Conservation (phyloP, 2,888 invertebrate species). For the Lypha dubia region DNA sequence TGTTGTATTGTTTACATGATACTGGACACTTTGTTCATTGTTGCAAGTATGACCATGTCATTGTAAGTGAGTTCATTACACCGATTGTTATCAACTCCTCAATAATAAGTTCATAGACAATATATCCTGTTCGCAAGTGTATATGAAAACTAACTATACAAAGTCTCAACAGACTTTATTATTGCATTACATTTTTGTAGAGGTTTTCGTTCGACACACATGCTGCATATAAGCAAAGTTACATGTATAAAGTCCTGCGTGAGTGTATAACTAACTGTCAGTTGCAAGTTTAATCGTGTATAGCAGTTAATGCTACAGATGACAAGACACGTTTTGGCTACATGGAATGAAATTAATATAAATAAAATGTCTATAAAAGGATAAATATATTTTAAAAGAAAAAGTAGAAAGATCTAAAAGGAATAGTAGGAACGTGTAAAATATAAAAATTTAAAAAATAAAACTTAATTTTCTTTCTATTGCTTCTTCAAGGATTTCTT, state of each 20-base stretch:
- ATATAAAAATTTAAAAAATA: not conserved
- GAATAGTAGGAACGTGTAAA: not conserved
- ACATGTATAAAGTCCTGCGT: not conserved
- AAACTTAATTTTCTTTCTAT: not conserved
- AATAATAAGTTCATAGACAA: slow-evolving; percentile 28
- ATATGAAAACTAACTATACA: slow-evolving; percentile 24
- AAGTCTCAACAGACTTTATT: slow-evolving; percentile 30
- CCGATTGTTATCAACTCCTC: slow-evolving; percentile 10
- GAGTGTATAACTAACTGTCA: slow-evolving; percentile 15
- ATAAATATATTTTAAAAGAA: slow-evolving; percentile 38
- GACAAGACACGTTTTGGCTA: slow-evolving; percentile 69
- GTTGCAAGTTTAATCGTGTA: slow-evolving; percentile 63
- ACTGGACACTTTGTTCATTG: slow-evolving; percentile 44
- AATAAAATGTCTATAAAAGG: slow-evolving; percentile 28
- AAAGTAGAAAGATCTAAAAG: not conserved
- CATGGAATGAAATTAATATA: slow-evolving; percentile 53
- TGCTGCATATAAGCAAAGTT: not conserved
- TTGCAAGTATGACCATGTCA: slow-evolving; percentile 26
- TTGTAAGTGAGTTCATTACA: slow-evolving; percentile 61
- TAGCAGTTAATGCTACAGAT: slow-evolving; percentile 67
- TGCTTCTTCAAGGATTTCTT: slow-evolving; percentile 9
- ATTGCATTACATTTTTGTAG: slow-evolving; percentile 27
- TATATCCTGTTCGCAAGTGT: slow-evolving; percentile 49
- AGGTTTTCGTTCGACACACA: slow-evolving; percentile 14
- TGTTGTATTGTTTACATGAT: not conserved